Conservation (phyloP, 2,113 vertebrate genomes). For the Neolamprologus brichardi region DNA sequence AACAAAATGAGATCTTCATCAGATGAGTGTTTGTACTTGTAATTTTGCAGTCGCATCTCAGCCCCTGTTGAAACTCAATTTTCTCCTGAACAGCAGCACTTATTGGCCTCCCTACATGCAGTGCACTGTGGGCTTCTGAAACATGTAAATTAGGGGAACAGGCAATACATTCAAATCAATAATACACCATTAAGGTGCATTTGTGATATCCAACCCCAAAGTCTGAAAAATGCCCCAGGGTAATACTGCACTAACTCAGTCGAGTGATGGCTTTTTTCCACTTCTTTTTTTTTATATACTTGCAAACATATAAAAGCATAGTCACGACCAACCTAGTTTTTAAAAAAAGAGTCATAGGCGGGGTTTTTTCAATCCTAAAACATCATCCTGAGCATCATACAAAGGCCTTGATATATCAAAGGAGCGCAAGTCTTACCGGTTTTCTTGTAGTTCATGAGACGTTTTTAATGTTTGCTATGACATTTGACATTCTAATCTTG, state of each 20-base stretch:
- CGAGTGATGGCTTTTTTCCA: neutral
- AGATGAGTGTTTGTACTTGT: conserved; percentile 21
- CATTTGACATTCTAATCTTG: conserved; percentile 50
- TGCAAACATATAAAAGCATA: neutral
- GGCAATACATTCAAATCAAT: neutral
- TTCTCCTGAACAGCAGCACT: neutral
- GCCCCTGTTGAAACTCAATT: conserved; percentile 34
- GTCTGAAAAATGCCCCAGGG: neutral
- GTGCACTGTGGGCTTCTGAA: neutral
- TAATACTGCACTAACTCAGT: neutral
- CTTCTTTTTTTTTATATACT: neutral
- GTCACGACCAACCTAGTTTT: neutral
- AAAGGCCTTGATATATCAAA: conserved; percentile 1
- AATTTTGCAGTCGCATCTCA: conserved; percentile 15
- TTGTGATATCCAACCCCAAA: neutral
- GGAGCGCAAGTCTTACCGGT: neutral
- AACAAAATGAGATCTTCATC: conserved; percentile 23
- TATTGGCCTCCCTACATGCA: neutral
- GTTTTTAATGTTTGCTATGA: conserved; percentile 23
- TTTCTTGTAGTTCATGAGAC: neutral
- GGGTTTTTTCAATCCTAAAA: neutral
- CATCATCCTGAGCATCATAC: neutral
- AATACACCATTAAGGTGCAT: neutral
- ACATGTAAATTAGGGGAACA: neutral
- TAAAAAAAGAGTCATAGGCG: neutral